A percentile compares a stretch with the other conserved stretches of the same genome.
These are phyloP conservation scores for Sebastes iracundus DNA, from an alignment of 2,797 vertebrate species.

Conservation along the genomic window DNA sequence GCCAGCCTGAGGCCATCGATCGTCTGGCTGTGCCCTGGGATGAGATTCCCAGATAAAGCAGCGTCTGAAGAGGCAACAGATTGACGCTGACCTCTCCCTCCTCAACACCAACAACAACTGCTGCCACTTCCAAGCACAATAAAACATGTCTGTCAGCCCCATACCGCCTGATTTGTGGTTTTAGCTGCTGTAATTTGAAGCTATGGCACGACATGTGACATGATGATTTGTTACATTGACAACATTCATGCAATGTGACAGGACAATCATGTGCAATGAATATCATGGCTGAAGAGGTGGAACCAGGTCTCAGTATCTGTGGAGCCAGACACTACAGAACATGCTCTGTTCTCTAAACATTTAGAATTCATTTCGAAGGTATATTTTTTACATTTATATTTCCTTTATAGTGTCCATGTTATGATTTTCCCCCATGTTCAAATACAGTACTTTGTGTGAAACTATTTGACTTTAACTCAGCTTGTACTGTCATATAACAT, in stretches of 20 bases:
- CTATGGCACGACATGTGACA: background rate
- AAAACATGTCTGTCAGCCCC: conserved; percentile 12
- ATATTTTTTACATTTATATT: background rate
- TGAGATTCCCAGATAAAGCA: conserved; percentile 46
- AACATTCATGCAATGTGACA: background rate
- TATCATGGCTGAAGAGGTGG: background rate
- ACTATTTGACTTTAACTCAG: background rate
- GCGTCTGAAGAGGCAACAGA: conserved; percentile 35
- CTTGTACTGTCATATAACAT: background rate
- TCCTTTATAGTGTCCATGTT: background rate
- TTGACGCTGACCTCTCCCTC: conserved; percentile 42
- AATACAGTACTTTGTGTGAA: background rate
- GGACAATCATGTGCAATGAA: background rate
- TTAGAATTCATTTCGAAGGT: background rate
- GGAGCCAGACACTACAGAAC: background rate
- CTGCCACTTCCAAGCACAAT: conserved; percentile 23
- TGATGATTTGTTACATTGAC: background rate
- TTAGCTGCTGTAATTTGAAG: background rate
- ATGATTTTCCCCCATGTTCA: background rate
- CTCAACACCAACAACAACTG: conserved; percentile 19
- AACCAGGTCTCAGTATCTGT: background rate
- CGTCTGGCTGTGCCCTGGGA: conserved; percentile 16
- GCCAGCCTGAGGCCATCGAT: conserved; percentile 32
- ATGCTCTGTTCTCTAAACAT: background rate
- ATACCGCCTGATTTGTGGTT: background rate